Evolutionary conservation across 2,888 invertebrate species (phyloP), one percentile per base, ranked within the genome.

Genomic region (Gortyna flavago): DNA sequence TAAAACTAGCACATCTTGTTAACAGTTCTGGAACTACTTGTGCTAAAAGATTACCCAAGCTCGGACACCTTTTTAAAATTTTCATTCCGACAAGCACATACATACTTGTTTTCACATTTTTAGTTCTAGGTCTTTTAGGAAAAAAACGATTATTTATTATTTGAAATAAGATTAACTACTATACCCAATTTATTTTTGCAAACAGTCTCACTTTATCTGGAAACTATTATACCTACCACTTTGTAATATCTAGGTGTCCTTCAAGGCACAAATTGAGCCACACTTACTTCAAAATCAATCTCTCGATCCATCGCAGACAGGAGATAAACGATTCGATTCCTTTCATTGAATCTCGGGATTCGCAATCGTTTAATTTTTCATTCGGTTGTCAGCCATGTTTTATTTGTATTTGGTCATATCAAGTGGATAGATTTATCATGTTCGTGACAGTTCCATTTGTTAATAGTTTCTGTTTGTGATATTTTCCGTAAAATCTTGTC

Each of bases 301-400:
- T 54, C 6, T 59, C 69, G 74, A 79, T 79, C 79, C 61, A 68
- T 57, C 18, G 66, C 8, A 75, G 69, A 87, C 78, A 87, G 68
- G 11, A 77, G 70, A 88, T 79, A 87, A 87, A 75, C 65, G 64
- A 69, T 35, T 77, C 59, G 32, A 74, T 77, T 72, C 51, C 72
- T 81, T 81, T 87, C 79, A 77, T 77, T 61, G 65, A 54, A 78
- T 77, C 57, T 74, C 69, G 69, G 69, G 62, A 67, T 80, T 79
- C 74, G 68, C 66, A 67, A 62, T 66, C 80, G 72, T 72, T 84
- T 80, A 82, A 87, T 81, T 85, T 88, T 88, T 78, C 77, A 82
- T 79, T 82, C 80, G 54, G 16, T 67, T 57, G 16, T 16, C 68
- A 62, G 68, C 64, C 54, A 67, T 77, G 77, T 85, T 75, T 82